Evolutionary conservation across 2,888 invertebrate genomes (phyloP).

Genomic region (Phorcus lineatus): DNA sequence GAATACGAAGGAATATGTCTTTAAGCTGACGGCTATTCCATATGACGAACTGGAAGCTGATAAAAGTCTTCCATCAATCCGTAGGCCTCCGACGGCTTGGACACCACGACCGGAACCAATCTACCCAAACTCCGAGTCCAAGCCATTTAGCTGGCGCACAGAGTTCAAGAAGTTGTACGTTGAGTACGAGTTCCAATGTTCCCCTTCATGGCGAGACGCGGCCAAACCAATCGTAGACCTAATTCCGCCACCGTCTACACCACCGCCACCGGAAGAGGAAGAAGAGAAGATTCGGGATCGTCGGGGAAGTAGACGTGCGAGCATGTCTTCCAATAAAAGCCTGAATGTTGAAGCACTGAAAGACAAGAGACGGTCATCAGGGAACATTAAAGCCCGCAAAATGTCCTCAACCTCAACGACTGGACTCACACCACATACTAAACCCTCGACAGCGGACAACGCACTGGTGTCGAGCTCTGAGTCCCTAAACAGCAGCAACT

Average conservation of each 20-base stretch:
- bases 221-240: slow-evolving; percentile 36
- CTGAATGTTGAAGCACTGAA: not conserved
- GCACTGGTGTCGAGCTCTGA: slow-evolving; percentile 56
- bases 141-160: slow-evolving; percentile 49
- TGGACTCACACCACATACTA: not conserved
- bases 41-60: slow-evolving; percentile 9
- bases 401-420: slow-evolving; percentile 31
- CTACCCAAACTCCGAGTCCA: not conserved
- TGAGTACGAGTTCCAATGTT: slow-evolving; percentile 66
- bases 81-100: slow-evolving; percentile 1
- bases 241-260: slow-evolving; percentile 43
- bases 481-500: slow-evolving; percentile 52
- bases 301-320: slow-evolving; percentile 45
- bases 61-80: not conserved
- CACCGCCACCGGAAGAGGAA: slow-evolving; percentile 47
- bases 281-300: slow-evolving; percentile 45
- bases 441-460: slow-evolving; percentile 36
- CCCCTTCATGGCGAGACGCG: slow-evolving; percentile 58
- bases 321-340: slow-evolving; percentile 18
- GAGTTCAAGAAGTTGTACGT: slow-evolving; percentile 59
- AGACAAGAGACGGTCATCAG: slow-evolving; percentile 3
- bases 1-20: slow-evolving; percentile 66
- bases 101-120: not conserved
- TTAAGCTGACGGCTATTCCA: slow-evolving; percentile 41
- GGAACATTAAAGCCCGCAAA: slow-evolving; percentile 32